phyloP scores from a whole-genome alignment of 2,888 invertebrate genomes.

The Phoenoteleia sp. region DNA sequence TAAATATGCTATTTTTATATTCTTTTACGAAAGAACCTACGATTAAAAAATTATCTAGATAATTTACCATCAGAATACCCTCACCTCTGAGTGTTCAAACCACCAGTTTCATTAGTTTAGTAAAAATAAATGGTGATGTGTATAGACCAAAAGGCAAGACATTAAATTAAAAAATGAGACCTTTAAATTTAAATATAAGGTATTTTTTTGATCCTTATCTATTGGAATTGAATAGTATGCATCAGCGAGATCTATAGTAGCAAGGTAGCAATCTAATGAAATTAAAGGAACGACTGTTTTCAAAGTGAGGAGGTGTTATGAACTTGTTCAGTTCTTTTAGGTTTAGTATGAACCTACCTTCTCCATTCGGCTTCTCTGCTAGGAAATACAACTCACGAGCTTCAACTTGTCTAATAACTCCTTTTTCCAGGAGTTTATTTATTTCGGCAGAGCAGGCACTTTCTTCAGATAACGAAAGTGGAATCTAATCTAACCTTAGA shows the following conservation, averaged over 20 bases:
- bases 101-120: constrained; percentile 1
- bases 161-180: background rate
- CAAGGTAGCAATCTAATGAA: background rate
- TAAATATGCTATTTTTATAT: background rate
- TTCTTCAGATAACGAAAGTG: background rate
- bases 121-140: background rate
- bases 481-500: background rate
- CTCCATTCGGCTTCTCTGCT: background rate
- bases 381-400: background rate
- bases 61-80: background rate
- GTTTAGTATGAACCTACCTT: background rate
- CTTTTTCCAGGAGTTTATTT: background rate
- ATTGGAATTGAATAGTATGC: constrained; percentile 12
- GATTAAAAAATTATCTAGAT: background rate
- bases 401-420: background rate
- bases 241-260: background rate
- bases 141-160: constrained; percentile 2
- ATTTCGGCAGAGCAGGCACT: background rate
- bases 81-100: background rate
- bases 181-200: background rate
- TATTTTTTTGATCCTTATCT: background rate
- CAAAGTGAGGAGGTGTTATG: constrained; percentile 1
- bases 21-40: background rate
- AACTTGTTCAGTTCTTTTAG: constrained; percentile 3
- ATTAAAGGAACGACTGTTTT: background rate